These are phyloP conservation scores for Drosophila vallismaia DNA, from an alignment of 2,888 invertebrate species.

Conservation along the genomic window DNA sequence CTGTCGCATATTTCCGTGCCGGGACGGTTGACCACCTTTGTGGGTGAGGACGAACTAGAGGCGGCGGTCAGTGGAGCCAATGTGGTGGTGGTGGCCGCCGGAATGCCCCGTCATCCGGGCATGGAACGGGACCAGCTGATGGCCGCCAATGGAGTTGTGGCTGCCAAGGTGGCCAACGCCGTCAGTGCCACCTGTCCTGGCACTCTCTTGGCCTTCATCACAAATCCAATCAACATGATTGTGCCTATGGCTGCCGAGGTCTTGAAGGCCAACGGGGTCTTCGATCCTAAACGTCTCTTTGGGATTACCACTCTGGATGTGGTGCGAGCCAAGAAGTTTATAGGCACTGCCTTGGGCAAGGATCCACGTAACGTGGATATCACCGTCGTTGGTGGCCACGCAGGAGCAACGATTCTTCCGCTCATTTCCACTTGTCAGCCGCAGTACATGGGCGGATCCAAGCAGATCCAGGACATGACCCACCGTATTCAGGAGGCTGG, in stretches of 20 bases:
- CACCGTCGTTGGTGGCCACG: slow-evolving; percentile 98
- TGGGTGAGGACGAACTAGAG: slow-evolving; percentile 89
- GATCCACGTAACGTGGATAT: slow-evolving; percentile 92
- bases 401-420: slow-evolving; percentile 98
- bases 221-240: slow-evolving; percentile 99
- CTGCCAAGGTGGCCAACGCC: slow-evolving; percentile 89
- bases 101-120: slow-evolving; percentile 98
- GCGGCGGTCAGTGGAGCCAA: slow-evolving; percentile 90
- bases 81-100: slow-evolving; percentile 97
- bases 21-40: slow-evolving; percentile 88
- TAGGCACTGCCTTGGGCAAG: slow-evolving; percentile 93
- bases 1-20: slow-evolving; percentile 96
- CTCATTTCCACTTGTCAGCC: slow-evolving; percentile 95
- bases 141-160: slow-evolving; percentile 97
- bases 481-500: slow-evolving; percentile 98
- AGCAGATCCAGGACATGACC: slow-evolving; percentile 91
- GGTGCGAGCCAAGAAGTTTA: slow-evolving; percentile 95
- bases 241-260: slow-evolving; percentile 98
- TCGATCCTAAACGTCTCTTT: slow-evolving; percentile 94
- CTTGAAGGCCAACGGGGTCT: slow-evolving; percentile 89
- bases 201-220: slow-evolving; percentile 96
- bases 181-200: slow-evolving; percentile 89
- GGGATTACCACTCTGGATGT: slow-evolving; percentile 98
- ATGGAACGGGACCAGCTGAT: slow-evolving; percentile 98
- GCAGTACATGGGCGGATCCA: slow-evolving; percentile 88